Evolutionary conservation across 2,113 vertebrate genomes (phyloP), one percentile per base, ranked within the genome.

Genomic region (Baryphthengus martii): DNA sequence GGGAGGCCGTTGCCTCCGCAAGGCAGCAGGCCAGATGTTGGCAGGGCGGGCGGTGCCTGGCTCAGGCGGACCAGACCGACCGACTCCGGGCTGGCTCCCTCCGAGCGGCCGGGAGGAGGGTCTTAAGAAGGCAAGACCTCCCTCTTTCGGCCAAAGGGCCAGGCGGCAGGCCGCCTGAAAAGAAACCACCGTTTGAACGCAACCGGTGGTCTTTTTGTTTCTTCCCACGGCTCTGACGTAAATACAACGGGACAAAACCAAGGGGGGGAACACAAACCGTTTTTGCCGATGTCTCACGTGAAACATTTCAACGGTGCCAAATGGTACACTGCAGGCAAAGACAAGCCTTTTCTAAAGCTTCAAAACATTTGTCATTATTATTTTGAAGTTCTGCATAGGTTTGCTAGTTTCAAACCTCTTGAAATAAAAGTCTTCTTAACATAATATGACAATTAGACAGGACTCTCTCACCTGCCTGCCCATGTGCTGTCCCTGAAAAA

Each of bases 191-290:
- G 42, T 20, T 13, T 35, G 10, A 76, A 66, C 26, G 31, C 19
- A 71, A n/a, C 29, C 2, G 24, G 2, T 2, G 18, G 2, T 1
- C 3, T 5, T 5, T 52, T 52, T 35, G 17, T 55, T 21, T 21
- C 6, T 1, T 5, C 10, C 9, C 23, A 2, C 1, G 2, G 31
- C 65, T 77, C 55, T 31, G n/a, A 76, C 1, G 0, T 2, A 17
- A 55, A 81, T 35, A 23, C 12, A 85, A 52, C 16, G 55, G 11
- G 11, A 50, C 33, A 14, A 63, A 88, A 78, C 7, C 31, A 28
- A 0, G 1, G 1, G 4, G 16, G 4, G 8, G 1, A 0, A 12
- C 1, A 10, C 17, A 3, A 12, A 33, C 20, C 13, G 23, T 23
- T 29, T 58, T 71, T 33, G 39, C 7, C 4, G 1, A 2, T 39